Evolutionary conservation across 2,888 invertebrate genomes (phyloP).

Genomic region (Byasa hedistus): DNA sequence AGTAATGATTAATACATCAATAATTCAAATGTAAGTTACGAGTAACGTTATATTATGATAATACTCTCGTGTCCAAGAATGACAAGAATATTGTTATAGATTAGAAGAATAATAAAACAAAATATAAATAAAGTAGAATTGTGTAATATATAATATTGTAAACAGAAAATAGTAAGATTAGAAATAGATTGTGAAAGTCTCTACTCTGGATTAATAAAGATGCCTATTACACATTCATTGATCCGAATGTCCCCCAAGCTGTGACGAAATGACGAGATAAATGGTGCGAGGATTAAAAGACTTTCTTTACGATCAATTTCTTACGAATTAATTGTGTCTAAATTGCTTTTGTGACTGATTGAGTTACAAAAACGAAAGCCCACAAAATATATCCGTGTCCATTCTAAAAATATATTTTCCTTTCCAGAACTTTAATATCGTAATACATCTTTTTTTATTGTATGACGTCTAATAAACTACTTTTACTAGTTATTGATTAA

Average conservation of each 20-base stretch:
- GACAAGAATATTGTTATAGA: not conserved
- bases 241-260: constrained; percentile 34
- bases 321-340: constrained; percentile 41
- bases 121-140: too few species aligned
- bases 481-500: too few species aligned
- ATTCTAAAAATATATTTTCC: not conserved
- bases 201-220: constrained; percentile 23
- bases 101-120: too few species aligned
- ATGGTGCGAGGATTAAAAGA: constrained; percentile 38
- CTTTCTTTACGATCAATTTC: constrained; percentile 41
- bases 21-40: too few species aligned
- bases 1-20: too few species aligned
- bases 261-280: constrained; percentile 37
- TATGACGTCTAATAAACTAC: too few species aligned
- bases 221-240: constrained; percentile 34
- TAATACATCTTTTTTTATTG: too few species aligned
- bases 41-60: not conserved
- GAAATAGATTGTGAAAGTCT: not conserved
- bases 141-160: too few species aligned
- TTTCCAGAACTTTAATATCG: too few species aligned
- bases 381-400: not conserved
- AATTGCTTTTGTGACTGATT: constrained; percentile 40
- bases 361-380: constrained; percentile 10
- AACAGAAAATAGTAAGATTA: too few species aligned
- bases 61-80: not conserved